These are phyloP conservation scores for Ips nitidus DNA, from an alignment of 1,140 invertebrate genomes.

Conservation along the genomic window DNA sequence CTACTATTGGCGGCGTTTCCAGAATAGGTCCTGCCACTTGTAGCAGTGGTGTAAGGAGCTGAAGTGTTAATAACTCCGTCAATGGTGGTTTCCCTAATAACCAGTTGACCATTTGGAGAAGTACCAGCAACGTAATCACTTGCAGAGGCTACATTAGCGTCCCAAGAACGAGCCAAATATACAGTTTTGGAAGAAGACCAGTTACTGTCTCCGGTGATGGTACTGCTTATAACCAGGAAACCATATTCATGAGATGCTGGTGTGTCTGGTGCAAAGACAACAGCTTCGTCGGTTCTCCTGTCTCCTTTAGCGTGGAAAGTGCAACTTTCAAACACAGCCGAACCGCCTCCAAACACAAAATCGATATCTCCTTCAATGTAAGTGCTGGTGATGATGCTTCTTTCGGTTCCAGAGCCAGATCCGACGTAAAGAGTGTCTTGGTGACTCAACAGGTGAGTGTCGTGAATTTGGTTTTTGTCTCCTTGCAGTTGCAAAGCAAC, in stretches of 20 bases:
- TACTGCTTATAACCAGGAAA: constrained; percentile 5
- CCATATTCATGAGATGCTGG: constrained; percentile 3
- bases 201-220: constrained; percentile 15
- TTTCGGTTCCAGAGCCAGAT: neutral
- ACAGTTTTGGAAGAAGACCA: constrained; percentile 5
- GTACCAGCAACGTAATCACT: constrained; percentile 11
- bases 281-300: neutral
- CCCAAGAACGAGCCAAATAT: constrained; percentile 17
- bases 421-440: constrained; percentile 18
- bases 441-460: constrained; percentile 7
- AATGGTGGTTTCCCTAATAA: constrained; percentile 8
- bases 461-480: constrained; percentile 17
- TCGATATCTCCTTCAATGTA: constrained; percentile 18
- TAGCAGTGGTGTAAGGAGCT: constrained; percentile 12
- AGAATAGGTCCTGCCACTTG: neutral
- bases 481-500: constrained; percentile 3
- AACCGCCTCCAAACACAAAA: constrained; percentile 22
- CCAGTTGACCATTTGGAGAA: constrained; percentile 14
- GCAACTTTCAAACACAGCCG: constrained; percentile 12
- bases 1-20: constrained; percentile 5
- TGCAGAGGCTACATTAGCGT: constrained; percentile 9
- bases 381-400: constrained; percentile 8
- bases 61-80: neutral
- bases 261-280: constrained; percentile 20
- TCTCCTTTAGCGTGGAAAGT: constrained; percentile 17